Percentiles rank a stretch among this genome's conserved stretches.
Conservation (phyloP, 1,140 invertebrate genomes). For the Aphidius gifuensis region DNA sequence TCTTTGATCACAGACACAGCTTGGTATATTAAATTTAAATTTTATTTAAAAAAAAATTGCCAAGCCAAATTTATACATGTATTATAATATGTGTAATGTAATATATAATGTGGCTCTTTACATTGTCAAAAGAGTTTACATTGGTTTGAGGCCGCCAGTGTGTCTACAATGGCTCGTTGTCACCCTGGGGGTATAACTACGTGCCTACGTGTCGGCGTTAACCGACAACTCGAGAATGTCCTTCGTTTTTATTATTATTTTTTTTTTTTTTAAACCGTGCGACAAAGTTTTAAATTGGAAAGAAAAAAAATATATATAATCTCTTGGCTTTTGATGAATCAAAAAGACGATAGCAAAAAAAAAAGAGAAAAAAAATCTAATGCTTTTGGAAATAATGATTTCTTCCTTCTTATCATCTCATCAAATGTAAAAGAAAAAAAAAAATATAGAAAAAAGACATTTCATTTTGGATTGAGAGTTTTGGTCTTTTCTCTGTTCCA, state of each 20-base stretch:
- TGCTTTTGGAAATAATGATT: not conserved
- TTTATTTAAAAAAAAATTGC: too few relatives aligned
- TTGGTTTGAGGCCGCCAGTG: constrained; percentile 9
- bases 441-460: too few relatives aligned
- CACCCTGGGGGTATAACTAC: constrained; percentile 4
- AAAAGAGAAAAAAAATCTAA: not conserved
- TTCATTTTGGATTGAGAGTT: too few relatives aligned
- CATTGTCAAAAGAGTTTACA: constrained; percentile 22
- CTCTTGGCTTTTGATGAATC: not conserved
- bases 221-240: not conserved
- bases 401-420: too few relatives aligned
- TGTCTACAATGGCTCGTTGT: constrained; percentile 17
- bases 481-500: too few relatives aligned
- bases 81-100: not conserved
- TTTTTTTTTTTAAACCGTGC: not conserved
- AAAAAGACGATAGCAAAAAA: not conserved
- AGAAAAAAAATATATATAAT: not conserved
- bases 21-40: too few relatives aligned
- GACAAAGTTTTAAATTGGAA: not conserved
- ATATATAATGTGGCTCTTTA: constrained; percentile 4
- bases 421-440: too few relatives aligned
- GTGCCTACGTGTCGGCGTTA: not conserved
- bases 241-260: not conserved
- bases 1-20: too few relatives aligned
- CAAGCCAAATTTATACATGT: too few relatives aligned